Evolutionary conservation across 2,797 vertebrate genomes (phyloP).

Genomic region (Poecilia wingei): DNA sequence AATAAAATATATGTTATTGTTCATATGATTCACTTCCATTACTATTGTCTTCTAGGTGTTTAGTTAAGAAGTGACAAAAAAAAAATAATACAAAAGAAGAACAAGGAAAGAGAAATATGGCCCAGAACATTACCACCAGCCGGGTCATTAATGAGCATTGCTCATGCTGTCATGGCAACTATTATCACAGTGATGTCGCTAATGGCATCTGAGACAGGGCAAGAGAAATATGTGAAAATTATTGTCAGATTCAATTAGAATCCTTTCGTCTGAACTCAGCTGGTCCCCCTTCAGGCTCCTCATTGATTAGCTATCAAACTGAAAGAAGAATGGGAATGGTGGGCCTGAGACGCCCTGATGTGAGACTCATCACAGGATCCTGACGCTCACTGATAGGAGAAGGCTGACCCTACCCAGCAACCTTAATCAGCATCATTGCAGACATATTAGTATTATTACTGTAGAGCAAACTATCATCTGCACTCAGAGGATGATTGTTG

Average conservation of each 20-base stretch:
- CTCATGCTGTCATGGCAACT: slow-evolving; percentile 90
- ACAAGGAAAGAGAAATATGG: slow-evolving; percentile 70
- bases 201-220: slow-evolving; percentile 85
- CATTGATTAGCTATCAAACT: slow-evolving; percentile 86
- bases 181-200: slow-evolving; percentile 87
- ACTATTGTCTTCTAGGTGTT: slow-evolving; percentile 8
- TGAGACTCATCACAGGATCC: slow-evolving; percentile 71
- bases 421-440: slow-evolving; percentile 78
- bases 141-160: slow-evolving; percentile 88
- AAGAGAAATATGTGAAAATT: slow-evolving; percentile 88
- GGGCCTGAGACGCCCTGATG: slow-evolving; percentile 70
- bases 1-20: neutral
- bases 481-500: slow-evolving; percentile 63
- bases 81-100: slow-evolving; percentile 38
- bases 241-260: slow-evolving; percentile 88
- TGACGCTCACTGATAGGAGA: slow-evolving; percentile 63
- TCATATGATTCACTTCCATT: neutral
- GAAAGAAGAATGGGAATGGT: slow-evolving; percentile 71
- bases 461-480: slow-evolving; percentile 60
- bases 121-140: slow-evolving; percentile 81
- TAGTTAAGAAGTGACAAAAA: slow-evolving; percentile 19
- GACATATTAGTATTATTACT: slow-evolving; percentile 70
- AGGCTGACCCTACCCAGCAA: slow-evolving; percentile 73
- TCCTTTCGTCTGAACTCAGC: slow-evolving; percentile 84
- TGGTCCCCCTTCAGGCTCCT: slow-evolving; percentile 78